These are phyloP conservation scores for Reticulitermes speratus DNA, from an alignment of 1,140 invertebrate genomes.

Conservation along the genomic window DNA sequence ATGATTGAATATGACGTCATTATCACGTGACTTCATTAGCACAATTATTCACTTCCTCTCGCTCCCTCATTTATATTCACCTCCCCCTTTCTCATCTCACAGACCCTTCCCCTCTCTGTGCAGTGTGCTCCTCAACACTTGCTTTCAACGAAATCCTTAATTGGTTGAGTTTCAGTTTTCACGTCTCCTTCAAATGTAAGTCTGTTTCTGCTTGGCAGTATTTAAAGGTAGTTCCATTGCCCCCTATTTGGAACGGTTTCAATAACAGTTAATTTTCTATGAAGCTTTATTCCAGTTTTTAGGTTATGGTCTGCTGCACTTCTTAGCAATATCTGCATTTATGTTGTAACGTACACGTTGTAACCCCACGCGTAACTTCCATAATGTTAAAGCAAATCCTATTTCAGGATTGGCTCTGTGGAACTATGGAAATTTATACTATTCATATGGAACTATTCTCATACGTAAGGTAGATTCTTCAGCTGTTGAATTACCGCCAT, in stretches of 20 bases:
- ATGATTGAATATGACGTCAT: conserved; percentile 1
- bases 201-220: background rate
- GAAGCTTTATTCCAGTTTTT: background rate
- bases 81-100: background rate
- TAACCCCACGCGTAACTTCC: background rate
- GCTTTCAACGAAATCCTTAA: background rate
- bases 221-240: background rate
- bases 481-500: too few species aligned
- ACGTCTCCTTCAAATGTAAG: background rate
- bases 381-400: background rate
- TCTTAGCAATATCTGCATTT: background rate
- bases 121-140: background rate
- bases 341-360: background rate
- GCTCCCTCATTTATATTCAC: background rate
- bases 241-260: background rate
- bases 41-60: background rate
- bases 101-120: background rate
- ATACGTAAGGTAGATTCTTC: too few species aligned
- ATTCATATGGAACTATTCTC: too few species aligned
- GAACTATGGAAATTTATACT: too few species aligned
- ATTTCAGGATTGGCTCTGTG: background rate
- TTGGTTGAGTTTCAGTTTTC: background rate
- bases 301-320: background rate
- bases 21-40: conserved; percentile 18
- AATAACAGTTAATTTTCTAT: background rate